Percentiles rank a stretch among this genome's conserved stretches.
These are phyloP conservation scores for Bugulina stolonifera DNA, from an alignment of 2,888 invertebrate species.

Conservation along the genomic window DNA sequence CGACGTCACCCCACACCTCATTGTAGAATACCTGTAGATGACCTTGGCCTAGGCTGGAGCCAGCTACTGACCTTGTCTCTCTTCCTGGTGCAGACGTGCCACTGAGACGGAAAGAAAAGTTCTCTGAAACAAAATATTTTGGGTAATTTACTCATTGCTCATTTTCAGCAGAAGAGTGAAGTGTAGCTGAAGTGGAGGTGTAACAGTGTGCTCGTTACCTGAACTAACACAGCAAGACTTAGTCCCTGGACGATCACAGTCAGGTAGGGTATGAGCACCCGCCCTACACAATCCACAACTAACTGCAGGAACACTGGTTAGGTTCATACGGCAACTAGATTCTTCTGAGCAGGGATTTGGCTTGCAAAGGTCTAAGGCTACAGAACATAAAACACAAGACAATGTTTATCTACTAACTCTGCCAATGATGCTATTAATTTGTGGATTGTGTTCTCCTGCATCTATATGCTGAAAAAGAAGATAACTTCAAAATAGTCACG, in stretches of 20 bases:
- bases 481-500: no score
- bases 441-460: no score
- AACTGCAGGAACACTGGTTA: not conserved
- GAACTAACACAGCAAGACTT: conserved; percentile 12
- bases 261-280: not conserved
- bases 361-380: not conserved
- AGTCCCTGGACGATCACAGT: not conserved
- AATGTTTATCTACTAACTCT: no score
- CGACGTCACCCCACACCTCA: conserved; percentile 10
- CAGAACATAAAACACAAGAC: not conserved
- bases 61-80: not conserved
- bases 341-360: not conserved
- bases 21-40: not conserved
- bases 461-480: no score
- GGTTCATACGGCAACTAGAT: not conserved
- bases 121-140: no score
- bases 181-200: not conserved
- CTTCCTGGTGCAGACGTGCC: no score
- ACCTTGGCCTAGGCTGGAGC: not conserved
- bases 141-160: no score
- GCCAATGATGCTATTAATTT: no score
- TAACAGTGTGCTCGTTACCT: no score
- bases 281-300: not conserved
- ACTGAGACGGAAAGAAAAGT: not conserved
- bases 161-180: no score